phyloP scores from a whole-genome alignment of 2,113 vertebrate species.

The Strix uralensis region DNA sequence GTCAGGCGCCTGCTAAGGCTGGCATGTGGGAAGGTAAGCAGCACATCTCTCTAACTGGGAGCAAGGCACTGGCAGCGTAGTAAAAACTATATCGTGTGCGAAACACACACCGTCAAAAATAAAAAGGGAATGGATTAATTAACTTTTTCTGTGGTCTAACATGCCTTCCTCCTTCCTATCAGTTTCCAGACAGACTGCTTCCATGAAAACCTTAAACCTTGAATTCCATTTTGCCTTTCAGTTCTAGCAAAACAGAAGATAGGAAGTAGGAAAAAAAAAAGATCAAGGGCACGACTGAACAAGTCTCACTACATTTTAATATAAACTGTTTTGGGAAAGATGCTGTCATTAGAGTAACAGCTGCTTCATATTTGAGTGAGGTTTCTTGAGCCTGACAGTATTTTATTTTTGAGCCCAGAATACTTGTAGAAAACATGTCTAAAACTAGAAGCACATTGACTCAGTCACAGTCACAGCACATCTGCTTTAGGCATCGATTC shows the following conservation, averaged over 20 bases:
- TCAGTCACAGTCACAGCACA: neutral
- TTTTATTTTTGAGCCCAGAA: neutral
- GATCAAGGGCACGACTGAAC: neutral
- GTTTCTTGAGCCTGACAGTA: neutral
- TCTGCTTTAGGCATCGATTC: neutral
- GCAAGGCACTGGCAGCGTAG: neutral
- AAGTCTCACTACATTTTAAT: neutral
- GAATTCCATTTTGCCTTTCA: neutral
- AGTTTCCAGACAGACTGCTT: neutral
- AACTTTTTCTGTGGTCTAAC: neutral
- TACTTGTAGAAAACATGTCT: neutral
- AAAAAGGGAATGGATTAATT: neutral
- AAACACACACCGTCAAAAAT: neutral
- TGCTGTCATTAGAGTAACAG: neutral
- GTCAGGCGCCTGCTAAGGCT: neutral
- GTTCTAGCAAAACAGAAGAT: neutral
- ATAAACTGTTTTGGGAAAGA: neutral
- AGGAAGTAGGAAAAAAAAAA: neutral
- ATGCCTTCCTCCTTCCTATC: neutral
- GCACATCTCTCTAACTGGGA: neutral
- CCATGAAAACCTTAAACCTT: neutral
- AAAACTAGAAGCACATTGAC: neutral
- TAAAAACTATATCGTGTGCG: rapidly evolving
- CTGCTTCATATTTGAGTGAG: neutral
- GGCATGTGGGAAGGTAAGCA: neutral